Conservation (phyloP, 2,888 invertebrate genomes). For the Microplitis deprimator region DNA sequence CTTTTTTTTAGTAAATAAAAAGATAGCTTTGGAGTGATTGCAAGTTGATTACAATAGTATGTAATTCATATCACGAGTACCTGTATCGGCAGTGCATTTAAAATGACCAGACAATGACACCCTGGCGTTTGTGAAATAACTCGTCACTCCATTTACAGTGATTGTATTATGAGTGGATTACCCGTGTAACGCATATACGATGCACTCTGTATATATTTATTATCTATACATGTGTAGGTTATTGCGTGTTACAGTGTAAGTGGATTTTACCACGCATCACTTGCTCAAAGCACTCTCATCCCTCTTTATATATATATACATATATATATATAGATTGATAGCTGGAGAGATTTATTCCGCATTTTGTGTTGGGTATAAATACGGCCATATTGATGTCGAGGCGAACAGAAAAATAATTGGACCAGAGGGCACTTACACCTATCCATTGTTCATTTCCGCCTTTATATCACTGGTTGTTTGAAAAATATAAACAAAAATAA, state of each 20-base stretch:
- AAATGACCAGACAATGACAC: slow-evolving; percentile 35
- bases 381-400: slow-evolving; percentile 36
- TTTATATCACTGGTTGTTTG: slow-evolving; percentile 4
- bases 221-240: background rate
- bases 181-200: slow-evolving; percentile 41
- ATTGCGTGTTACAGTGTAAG: slow-evolving; percentile 31
- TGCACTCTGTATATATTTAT: background rate
- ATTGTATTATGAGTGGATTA: slow-evolving; percentile 46
- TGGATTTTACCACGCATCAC: slow-evolving; percentile 40
- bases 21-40: too few species aligned
- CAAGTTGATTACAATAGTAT: background rate
- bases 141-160: slow-evolving; percentile 48
- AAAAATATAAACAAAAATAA: background rate
- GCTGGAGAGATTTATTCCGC: slow-evolving; percentile 36
- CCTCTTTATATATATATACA: background rate
- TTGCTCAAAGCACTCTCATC: slow-evolving; percentile 37
- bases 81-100: slow-evolving; percentile 12
- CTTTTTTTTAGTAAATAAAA: too few species aligned
- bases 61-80: slow-evolving; percentile 20
- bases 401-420: slow-evolving; percentile 10
- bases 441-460: slow-evolving; percentile 31
- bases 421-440: slow-evolving; percentile 15
- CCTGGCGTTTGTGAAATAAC: slow-evolving; percentile 37
- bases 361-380: slow-evolving; percentile 37
- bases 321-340: slow-evolving; percentile 16